Evolutionary conservation across 2,797 vertebrate genomes (phyloP).

Genomic region (Hyperoplus immaculatus): DNA sequence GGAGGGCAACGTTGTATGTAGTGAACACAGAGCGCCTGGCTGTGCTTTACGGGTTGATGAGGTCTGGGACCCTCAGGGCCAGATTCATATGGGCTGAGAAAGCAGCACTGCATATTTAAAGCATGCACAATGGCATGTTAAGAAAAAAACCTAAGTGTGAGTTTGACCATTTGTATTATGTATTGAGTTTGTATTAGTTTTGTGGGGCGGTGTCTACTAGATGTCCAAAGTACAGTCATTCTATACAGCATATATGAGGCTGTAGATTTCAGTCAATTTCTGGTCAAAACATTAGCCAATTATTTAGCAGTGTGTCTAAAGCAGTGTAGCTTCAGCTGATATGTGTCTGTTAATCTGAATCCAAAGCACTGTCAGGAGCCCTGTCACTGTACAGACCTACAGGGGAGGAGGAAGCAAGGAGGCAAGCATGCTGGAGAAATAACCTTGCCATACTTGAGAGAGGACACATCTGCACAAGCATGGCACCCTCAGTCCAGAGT

Average conservation of each 20-base stretch:
- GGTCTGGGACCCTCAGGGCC: slow-evolving; percentile 35
- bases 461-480: slow-evolving; percentile 85
- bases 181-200: neutral
- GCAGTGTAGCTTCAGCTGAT: slow-evolving; percentile 73
- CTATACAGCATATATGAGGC: neutral
- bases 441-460: slow-evolving; percentile 86
- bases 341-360: slow-evolving; percentile 69
- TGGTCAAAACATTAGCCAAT: slow-evolving; percentile 9
- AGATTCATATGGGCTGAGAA: slow-evolving; percentile 76
- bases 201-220: neutral
- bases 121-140: neutral
- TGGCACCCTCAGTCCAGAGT: slow-evolving; percentile 86
- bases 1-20: neutral
- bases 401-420: slow-evolving; percentile 87
- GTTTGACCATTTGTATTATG: neutral
- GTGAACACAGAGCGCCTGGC: slow-evolving; percentile 72
- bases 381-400: slow-evolving; percentile 77
- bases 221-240: slow-evolving; percentile 1
- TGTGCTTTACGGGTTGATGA: slow-evolving; percentile 73
- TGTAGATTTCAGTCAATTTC: slow-evolving; percentile 10
- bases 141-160: slow-evolving; percentile 7
- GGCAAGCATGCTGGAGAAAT: slow-evolving; percentile 86
- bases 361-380: slow-evolving; percentile 78
- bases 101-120: slow-evolving; percentile 58
- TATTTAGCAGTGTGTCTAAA: neutral